Evolutionary conservation across 2,113 vertebrate genomes (phyloP).

Genomic region (Falco punctatus): DNA sequence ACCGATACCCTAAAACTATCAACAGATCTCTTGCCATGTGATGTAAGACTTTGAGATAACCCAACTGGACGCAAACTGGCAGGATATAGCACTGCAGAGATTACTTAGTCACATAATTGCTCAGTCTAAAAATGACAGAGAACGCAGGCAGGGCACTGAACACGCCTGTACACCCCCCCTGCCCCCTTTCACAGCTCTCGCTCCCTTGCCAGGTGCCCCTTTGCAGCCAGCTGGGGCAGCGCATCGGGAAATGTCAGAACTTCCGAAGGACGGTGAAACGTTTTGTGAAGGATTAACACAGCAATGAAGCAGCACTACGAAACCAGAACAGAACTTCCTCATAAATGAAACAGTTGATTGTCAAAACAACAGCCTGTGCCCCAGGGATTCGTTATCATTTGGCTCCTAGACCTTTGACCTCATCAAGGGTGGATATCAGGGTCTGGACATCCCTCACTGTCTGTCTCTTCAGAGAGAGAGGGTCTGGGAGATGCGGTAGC

Average conservation of each 20-base stretch:
- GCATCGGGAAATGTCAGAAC: not conserved
- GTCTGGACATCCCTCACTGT: not conserved
- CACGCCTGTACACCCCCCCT: not conserved
- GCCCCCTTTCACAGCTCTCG: not conserved
- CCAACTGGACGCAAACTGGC: not conserved
- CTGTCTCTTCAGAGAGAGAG: not conserved
- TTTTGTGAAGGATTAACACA: not conserved
- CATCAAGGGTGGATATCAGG: not conserved
- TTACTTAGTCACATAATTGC: not conserved
- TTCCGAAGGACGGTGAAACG: not conserved
- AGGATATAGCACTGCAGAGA: not conserved
- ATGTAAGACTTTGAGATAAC: not conserved
- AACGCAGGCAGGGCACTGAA: not conserved
- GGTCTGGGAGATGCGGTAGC: not conserved
- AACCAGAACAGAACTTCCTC: not conserved
- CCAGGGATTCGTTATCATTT: not conserved
- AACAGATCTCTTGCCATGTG: not conserved
- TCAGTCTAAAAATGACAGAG: not conserved
- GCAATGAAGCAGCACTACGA: not conserved
- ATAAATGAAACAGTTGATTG: not conserved
- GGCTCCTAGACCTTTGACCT: not conserved
- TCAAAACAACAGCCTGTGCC: not conserved
- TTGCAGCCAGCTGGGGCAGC: not conserved
- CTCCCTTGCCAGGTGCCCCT: not conserved
- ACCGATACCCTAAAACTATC: fast-evolving